A percentile compares a stretch with the other conserved stretches of the same genome.
Evolutionary conservation across 1,140 invertebrate species (phyloP).

Genomic region (Drosophila tani): DNA sequence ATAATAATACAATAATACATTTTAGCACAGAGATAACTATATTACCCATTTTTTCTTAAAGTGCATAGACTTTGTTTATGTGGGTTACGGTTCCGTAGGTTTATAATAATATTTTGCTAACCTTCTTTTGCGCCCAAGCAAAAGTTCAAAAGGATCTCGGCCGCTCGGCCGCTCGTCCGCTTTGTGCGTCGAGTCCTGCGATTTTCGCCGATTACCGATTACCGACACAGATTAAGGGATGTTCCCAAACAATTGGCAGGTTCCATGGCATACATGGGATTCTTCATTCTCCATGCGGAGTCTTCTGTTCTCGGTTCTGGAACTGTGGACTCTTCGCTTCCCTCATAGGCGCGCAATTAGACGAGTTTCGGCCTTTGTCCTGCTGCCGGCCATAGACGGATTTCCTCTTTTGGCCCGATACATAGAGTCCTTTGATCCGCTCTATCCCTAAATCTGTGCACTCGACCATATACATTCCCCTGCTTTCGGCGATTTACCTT

Average conservation of each 20-base stretch:
- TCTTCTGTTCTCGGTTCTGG: constrained; percentile 10
- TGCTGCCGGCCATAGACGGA: constrained; percentile 45
- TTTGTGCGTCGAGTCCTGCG: constrained; percentile 48
- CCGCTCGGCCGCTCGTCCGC: constrained; percentile 52
- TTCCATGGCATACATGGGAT: constrained; percentile 23
- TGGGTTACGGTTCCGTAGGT: constrained; percentile 68
- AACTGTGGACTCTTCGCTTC: constrained; percentile 30
- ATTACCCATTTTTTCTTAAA: background rate
- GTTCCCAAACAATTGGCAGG: constrained; percentile 60
- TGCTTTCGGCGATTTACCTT: constrained; percentile 43
- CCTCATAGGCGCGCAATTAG: constrained; percentile 80
- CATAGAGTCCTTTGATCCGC: constrained; percentile 59
- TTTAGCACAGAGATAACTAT: background rate
- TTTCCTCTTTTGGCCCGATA: constrained; percentile 59
- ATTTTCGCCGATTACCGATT: constrained; percentile 69
- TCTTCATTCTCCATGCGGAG: constrained; percentile 20
- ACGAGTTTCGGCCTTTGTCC: constrained; percentile 74
- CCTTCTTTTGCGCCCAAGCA: constrained; percentile 78
- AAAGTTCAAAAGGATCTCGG: constrained; percentile 83
- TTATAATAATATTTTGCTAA: constrained; percentile 85
- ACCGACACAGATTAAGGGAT: constrained; percentile 84
- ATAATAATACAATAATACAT: no score
- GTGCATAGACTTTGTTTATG: constrained; percentile 51
- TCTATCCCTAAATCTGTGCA: constrained; percentile 83
- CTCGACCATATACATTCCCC: constrained; percentile 61